phyloP scores from a whole-genome alignment of 2,888 invertebrate species.

The Azorinus chamasolen region DNA sequence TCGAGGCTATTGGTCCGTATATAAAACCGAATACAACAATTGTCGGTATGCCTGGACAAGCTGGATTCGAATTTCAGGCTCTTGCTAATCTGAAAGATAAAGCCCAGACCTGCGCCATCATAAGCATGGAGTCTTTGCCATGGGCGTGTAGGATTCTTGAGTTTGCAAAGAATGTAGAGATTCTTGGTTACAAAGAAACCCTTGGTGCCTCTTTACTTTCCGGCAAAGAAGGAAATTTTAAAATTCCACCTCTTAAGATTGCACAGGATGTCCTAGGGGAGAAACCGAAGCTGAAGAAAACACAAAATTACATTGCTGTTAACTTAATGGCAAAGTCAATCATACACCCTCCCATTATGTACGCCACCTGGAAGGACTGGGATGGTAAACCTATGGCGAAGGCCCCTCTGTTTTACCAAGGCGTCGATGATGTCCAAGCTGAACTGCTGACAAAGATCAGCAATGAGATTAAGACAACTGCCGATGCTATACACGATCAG shows the following conservation, averaged over 20 bases:
- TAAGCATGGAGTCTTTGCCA: constrained; percentile 75
- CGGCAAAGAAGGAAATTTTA: constrained; percentile 54
- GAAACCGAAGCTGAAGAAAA: constrained; percentile 63
- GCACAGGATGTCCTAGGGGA: constrained; percentile 71
- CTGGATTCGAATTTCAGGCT: constrained; percentile 78
- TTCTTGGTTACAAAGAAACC: constrained; percentile 73
- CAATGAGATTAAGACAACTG: constrained; percentile 73
- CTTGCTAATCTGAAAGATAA: constrained; percentile 63
- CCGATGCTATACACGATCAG: constrained; percentile 66
- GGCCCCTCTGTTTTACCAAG: constrained; percentile 79
- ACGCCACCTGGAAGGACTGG: constrained; percentile 76
- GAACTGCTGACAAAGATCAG: constrained; percentile 69
- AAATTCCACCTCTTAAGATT: constrained; percentile 54
- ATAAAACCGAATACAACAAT: constrained; percentile 72
- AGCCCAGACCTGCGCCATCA: constrained; percentile 62
- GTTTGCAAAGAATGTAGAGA: constrained; percentile 71
- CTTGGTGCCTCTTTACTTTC: constrained; percentile 66
- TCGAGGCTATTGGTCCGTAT: constrained; percentile 69
- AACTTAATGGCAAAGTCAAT: constrained; percentile 77
- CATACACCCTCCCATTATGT: constrained; percentile 78
- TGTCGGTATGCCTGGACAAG: constrained; percentile 78
- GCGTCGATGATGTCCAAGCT: constrained; percentile 71
- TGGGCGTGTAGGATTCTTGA: constrained; percentile 79
- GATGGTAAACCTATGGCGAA: constrained; percentile 71
- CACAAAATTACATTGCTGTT: constrained; percentile 73